A percentile compares a stretch with the other conserved stretches of the same genome.
Evolutionary conservation across 2,113 vertebrate genomes (phyloP).

Genomic region (Circaetus gallicus): DNA sequence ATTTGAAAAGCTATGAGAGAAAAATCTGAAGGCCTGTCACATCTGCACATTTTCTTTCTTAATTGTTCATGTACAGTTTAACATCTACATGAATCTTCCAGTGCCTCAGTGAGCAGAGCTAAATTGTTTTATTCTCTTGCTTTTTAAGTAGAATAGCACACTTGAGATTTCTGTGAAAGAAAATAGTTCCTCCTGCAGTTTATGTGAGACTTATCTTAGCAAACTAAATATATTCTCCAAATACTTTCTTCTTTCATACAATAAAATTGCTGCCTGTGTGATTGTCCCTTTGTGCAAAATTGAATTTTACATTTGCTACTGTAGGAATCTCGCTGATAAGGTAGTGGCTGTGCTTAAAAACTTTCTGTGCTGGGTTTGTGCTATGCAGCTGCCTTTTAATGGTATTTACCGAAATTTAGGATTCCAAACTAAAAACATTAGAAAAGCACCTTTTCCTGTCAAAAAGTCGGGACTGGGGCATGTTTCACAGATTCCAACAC

Average conservation of each 20-base stretch:
- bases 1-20: conserved; percentile 34
- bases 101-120: background rate
- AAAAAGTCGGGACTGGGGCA: background rate
- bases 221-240: conserved; percentile 8
- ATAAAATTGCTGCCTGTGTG: background rate
- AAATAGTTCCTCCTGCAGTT: background rate
- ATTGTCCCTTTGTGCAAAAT: background rate
- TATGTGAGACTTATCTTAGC: background rate
- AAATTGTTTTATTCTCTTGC: background rate
- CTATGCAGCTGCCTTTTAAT: background rate
- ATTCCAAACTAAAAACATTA: background rate
- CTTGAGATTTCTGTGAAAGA: background rate
- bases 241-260: background rate
- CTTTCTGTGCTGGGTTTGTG: background rate
- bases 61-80: conserved; percentile 29
- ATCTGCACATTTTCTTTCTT: conserved; percentile 35
- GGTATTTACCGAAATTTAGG: background rate
- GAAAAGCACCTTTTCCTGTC: background rate
- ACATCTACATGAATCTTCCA: background rate
- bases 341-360: background rate
- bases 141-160: background rate
- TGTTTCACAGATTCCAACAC: background rate
- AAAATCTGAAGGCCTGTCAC: conserved; percentile 21
- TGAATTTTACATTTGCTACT: background rate
- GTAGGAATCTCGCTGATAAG: background rate